Conservation (phyloP, 2,888 invertebrate genomes). For the Nebria salina region DNA sequence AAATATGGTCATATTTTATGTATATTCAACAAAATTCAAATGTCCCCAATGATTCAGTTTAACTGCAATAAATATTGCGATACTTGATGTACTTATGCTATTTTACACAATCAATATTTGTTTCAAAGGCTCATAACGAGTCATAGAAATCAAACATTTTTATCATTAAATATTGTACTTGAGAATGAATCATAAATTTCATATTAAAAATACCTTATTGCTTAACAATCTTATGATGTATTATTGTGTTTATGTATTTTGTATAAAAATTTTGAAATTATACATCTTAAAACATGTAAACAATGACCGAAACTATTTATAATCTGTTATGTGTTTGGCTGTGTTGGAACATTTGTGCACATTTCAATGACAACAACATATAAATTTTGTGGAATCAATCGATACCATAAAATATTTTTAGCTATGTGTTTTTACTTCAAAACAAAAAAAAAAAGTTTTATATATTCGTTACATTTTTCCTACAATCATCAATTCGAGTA, state of each 20-base stretch:
- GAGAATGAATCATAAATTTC: background rate
- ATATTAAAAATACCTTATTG: background rate
- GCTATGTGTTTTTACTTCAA: background rate
- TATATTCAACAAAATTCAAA: background rate
- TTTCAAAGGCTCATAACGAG: background rate
- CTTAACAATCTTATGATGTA: background rate
- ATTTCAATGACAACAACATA: conserved; percentile 27
- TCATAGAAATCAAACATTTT: background rate
- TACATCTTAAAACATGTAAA: conserved; percentile 12
- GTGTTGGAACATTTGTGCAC: background rate
- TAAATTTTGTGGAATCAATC: conserved; percentile 33
- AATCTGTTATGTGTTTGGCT: background rate
- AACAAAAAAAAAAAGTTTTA: background rate
- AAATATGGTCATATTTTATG: background rate
- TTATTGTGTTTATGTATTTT: background rate
- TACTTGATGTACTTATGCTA: background rate
- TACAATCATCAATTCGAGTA: no score
- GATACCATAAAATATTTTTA: conserved; percentile 22
- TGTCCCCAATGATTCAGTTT: background rate
- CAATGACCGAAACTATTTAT: conserved; percentile 2
- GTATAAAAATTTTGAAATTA: background rate
- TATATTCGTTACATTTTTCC: background rate
- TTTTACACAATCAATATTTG: background rate
- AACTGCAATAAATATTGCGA: background rate
- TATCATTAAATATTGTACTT: background rate